Conservation (phyloP, 1,140 invertebrate genomes). For the Pomacea maculata region DNA sequence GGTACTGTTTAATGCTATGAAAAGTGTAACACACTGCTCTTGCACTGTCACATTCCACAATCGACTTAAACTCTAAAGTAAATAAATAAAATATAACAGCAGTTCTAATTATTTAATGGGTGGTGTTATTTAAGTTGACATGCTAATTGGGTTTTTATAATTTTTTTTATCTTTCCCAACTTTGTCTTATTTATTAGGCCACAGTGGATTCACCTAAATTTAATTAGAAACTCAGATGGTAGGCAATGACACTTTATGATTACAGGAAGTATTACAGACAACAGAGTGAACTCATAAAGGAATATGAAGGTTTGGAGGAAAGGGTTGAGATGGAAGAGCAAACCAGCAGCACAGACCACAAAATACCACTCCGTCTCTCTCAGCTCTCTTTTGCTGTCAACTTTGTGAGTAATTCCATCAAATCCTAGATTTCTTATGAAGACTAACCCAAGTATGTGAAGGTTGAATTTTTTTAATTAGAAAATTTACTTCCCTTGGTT, state of each 20-base stretch:
- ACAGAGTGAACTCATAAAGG: slow-evolving; percentile 42
- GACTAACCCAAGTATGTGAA: neutral
- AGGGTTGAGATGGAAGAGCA: slow-evolving; percentile 27
- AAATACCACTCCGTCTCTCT: slow-evolving; percentile 4
- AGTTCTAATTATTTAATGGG: too few species aligned
- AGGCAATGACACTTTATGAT: neutral
- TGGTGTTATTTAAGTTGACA: too few species aligned
- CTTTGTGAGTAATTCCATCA: slow-evolving; percentile 35
- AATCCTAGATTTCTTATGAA: neutral
- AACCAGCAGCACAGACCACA: neutral
- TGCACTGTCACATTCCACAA: too few species aligned
- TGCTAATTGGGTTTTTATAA: too few species aligned
- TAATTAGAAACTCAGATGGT: too few species aligned
- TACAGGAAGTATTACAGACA: slow-evolving; percentile 45
- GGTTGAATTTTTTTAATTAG: neutral
- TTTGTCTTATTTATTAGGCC: too few species aligned
- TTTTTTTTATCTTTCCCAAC: too few species aligned
- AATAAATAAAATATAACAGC: too few species aligned
- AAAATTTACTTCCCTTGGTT: neutral
- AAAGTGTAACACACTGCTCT: too few species aligned
- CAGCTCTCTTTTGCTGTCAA: slow-evolving; percentile 42
- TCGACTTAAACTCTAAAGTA: too few species aligned
- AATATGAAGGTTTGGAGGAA: slow-evolving; percentile 37
- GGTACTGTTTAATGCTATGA: too few species aligned
- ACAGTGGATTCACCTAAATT: too few species aligned